A percentile compares a stretch with the other conserved stretches of the same genome.
Conservation (phyloP, 2,797 vertebrate genomes). For the Anabacerthia variegaticeps region DNA sequence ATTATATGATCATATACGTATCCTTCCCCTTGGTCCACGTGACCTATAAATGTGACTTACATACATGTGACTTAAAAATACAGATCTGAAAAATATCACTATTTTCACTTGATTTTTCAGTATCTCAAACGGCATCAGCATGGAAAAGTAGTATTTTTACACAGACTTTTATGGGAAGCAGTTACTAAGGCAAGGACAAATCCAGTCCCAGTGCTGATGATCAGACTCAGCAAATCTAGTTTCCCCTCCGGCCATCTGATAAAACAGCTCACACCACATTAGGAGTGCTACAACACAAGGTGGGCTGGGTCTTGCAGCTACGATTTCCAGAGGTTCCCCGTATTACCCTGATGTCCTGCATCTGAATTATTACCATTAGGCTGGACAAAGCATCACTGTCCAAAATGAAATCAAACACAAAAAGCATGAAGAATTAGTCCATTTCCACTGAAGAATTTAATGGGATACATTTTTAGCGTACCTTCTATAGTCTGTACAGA, state of each 20-base stretch:
- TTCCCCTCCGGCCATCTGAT: background rate
- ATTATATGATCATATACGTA: accelerated
- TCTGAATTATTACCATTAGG: background rate
- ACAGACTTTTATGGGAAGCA: background rate
- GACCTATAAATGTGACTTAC: background rate
- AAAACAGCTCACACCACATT: background rate
- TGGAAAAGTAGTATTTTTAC: background rate
- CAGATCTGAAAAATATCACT: background rate
- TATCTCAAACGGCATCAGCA: background rate
- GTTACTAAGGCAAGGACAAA: background rate
- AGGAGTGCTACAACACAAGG: background rate
- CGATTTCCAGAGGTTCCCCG: background rate
- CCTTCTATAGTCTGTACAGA: background rate
- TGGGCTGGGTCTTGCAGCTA: background rate
- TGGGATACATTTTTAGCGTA: background rate
- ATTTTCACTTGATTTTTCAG: background rate
- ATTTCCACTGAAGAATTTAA: background rate
- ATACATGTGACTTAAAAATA: background rate
- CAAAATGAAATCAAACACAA: slow-evolving; percentile 1
- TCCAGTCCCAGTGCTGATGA: background rate
- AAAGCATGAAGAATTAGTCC: background rate
- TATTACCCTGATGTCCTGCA: background rate
- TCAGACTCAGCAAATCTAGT: background rate
- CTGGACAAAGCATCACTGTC: background rate
- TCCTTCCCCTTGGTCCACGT: background rate